Conservation (phyloP, 1,140 invertebrate species). For the Drosophila setifemur region DNA sequence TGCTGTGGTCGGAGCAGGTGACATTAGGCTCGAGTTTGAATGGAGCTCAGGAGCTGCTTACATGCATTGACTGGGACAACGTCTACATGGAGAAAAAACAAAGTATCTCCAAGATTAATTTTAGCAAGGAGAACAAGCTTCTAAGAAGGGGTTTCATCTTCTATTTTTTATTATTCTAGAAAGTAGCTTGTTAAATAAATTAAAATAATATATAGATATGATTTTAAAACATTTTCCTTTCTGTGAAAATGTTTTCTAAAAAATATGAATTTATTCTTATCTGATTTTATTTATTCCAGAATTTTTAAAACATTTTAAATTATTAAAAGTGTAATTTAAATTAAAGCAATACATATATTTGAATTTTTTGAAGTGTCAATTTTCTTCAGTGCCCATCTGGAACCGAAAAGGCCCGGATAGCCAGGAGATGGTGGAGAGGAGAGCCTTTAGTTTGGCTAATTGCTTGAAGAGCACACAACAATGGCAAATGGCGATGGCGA, state of each 20-base stretch:
- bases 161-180: too few species aligned
- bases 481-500: constrained; percentile 30
- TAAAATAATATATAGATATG: too few species aligned
- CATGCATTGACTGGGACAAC: constrained; percentile 48
- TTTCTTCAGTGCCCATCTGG: constrained; percentile 1
- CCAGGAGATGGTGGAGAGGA: background rate
- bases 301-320: too few species aligned
- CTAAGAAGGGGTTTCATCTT: too few species aligned
- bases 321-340: too few species aligned
- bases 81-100: background rate
- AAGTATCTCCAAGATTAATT: too few species aligned
- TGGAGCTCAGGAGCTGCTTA: constrained; percentile 50
- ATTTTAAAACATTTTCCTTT: background rate
- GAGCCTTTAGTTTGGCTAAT: constrained; percentile 66
- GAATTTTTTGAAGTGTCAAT: too few species aligned
- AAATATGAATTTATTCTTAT: too few species aligned
- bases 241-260: accelerated
- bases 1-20: constrained; percentile 1
- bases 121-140: too few species aligned
- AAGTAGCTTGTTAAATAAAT: background rate
- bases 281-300: too few species aligned
- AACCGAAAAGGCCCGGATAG: background rate
- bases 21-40: constrained; percentile 69
- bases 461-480: constrained; percentile 64
- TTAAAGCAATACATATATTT: too few species aligned